Conservation (phyloP, 2,113 vertebrate genomes). For the Xiphorhynchus elegans region DNA sequence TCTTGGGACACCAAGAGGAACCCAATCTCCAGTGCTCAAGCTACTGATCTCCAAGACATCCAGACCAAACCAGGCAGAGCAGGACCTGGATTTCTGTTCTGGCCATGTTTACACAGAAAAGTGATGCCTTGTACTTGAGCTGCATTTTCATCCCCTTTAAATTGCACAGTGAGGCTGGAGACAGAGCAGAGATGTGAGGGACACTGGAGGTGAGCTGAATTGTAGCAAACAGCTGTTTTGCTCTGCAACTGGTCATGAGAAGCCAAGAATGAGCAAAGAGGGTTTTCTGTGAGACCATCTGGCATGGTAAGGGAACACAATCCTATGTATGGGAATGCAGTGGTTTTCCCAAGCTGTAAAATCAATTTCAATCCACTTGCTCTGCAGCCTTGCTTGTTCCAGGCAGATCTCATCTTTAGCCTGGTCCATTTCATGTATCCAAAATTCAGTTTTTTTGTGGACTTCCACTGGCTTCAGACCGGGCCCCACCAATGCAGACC, state of each 20-base stretch:
- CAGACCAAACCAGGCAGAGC: not conserved
- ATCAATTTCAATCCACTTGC: not conserved
- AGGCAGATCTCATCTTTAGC: not conserved
- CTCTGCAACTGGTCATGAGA: not conserved
- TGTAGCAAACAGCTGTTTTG: not conserved
- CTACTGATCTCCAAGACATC: not conserved
- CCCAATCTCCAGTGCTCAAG: not conserved
- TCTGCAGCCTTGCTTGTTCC: not conserved
- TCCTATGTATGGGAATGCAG: not conserved
- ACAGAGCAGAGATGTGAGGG: not conserved
- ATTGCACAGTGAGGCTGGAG: not conserved
- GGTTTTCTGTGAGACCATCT: not conserved
- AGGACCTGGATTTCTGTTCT: not conserved
- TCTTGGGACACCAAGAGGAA: not conserved
- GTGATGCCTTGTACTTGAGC: not conserved
- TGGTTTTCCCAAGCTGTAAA: not conserved
- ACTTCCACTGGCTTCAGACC: not conserved
- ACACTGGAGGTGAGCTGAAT: not conserved
- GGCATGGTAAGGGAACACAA: not conserved
- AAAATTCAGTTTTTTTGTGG: not conserved
- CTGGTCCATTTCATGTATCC: fast-evolving
- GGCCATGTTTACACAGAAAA: not conserved
- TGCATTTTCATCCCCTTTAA: not conserved
- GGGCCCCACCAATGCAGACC: not conserved
- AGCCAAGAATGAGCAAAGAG: not conserved